Percentiles rank a stretch among this genome's conserved stretches.
Evolutionary conservation across 1,140 invertebrate species (phyloP).

Genomic region (Caenorhabditis latens): DNA sequence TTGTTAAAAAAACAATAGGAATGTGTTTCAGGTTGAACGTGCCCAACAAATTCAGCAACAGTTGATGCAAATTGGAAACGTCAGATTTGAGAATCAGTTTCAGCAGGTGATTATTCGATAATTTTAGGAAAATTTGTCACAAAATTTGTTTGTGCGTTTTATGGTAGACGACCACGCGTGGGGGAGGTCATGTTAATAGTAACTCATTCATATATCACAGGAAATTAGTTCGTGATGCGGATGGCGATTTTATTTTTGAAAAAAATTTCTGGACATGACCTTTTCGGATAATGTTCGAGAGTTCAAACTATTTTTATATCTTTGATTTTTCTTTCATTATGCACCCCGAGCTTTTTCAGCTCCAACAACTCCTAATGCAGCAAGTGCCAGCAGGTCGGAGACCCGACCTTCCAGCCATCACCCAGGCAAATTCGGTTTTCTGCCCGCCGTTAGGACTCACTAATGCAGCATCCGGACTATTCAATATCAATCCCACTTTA

Average conservation of each 20-base stretch:
- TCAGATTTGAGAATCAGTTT: conserved; percentile 52
- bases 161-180: neutral
- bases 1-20: neutral
- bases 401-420: neutral
- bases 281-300: no score
- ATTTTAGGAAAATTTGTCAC: neutral
- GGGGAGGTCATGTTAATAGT: neutral
- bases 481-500: neutral
- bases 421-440: neutral
- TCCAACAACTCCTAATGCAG: conserved; percentile 15
- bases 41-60: conserved; percentile 20
- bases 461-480: neutral
- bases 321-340: no score
- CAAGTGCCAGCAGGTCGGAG: neutral
- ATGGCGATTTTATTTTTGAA: no score
- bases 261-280: no score
- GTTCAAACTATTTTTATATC: no score
- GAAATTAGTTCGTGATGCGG: neutral
- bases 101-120: conserved; percentile 5
- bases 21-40: conserved; percentile 1
- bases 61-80: conserved; percentile 25
- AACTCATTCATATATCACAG: neutral
- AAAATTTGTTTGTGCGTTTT: neutral
- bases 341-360: neutral
- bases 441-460: neutral